Percentiles rank a stretch among this genome's conserved stretches.
Evolutionary conservation across 2,113 vertebrate species (phyloP).

Genomic region (Cryptomyrus ogoouensis): DNA sequence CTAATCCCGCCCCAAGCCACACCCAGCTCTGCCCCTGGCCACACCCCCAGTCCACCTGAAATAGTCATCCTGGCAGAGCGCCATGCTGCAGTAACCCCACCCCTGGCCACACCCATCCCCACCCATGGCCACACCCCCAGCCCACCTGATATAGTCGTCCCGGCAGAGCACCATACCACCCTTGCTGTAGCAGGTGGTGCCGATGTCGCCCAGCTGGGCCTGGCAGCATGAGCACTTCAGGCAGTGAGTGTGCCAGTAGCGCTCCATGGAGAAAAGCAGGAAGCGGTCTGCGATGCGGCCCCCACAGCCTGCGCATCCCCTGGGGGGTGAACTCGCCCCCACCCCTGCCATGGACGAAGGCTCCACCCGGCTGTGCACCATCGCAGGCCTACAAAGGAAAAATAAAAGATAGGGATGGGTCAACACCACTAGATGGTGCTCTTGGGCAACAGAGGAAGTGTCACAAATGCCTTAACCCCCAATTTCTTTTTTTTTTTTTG

Average conservation of each 20-base stretch:
- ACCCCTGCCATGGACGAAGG: slow-evolving; percentile 49
- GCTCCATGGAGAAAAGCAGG: slow-evolving; percentile 73
- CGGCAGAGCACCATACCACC: slow-evolving; percentile 73
- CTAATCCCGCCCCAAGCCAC: neutral
- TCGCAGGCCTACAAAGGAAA: slow-evolving; percentile 39
- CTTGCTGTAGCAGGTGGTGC: slow-evolving; percentile 72
- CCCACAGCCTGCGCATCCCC: slow-evolving; percentile 64
- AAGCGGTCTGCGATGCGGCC: slow-evolving; percentile 66
- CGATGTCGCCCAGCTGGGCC: slow-evolving; percentile 68
- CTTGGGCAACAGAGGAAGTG: neutral
- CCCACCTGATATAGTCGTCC: slow-evolving; percentile 70
- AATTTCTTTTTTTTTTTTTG: neutral
- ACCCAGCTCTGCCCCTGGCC: neutral
- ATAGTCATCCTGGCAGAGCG: neutral
- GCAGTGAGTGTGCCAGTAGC: slow-evolving; percentile 70
- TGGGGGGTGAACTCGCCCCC: slow-evolving; percentile 35
- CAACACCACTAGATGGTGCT: neutral
- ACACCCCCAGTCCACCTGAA: neutral
- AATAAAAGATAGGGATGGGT: neutral
- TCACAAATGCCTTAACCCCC: neutral
- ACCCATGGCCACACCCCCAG: neutral
- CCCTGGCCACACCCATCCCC: neutral
- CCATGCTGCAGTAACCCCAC: neutral
- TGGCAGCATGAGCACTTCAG: slow-evolving; percentile 73
- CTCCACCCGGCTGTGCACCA: slow-evolving; percentile 69